Base-by-base conservation (phyloP, 2,888 invertebrate species). In the Dermolepida albohirtum region DNA sequence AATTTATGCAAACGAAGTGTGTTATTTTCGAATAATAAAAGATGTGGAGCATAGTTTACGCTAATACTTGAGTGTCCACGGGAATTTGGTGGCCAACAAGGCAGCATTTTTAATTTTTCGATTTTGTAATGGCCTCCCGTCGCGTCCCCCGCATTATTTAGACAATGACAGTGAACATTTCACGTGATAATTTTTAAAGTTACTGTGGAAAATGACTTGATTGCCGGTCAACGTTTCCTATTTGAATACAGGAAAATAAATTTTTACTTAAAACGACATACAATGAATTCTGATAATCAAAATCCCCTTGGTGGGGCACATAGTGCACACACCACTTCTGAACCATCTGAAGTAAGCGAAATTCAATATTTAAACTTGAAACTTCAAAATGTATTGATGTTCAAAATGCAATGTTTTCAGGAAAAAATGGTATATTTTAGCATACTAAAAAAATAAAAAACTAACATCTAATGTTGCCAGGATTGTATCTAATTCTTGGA, bases 131-230 rank as follows among this genome's bases (percentile, higher is more conserved):
- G 88, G 88, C 88, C 87, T 86, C 85, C 86, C 87, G 87, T 87
- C 87, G 87, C 87, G 87, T 88, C 87, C 88, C 89, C 88, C 88
- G 86, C 87, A 86, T 86, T 86, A 86, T 85, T 84, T 86, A 86
- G 86, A 87, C 86, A 85, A 83, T 88, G 87, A 88, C 87, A 88
- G 87, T 86, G 87, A 84, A 86, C 75, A 78, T 78, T 83, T 83
- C 81, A 81, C 81, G 80, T 82, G 82, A 81, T 81, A 75, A 75
- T 78, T 79, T 62, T 76, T 72, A 73, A 77, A 77, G 75, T 77
- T 72, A 71, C 66, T 68, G 70, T 59, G 55, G 67, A 68, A 68
- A 72, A 73, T 72, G 71, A 72, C 71, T 71, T 71, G 71, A 68
- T 66, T 63, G 62, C 67, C 67, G 65, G 66, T 73, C 70, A 77